Evolutionary conservation across 2,113 vertebrate species (phyloP).

Genomic region (Clupea harengus): DNA sequence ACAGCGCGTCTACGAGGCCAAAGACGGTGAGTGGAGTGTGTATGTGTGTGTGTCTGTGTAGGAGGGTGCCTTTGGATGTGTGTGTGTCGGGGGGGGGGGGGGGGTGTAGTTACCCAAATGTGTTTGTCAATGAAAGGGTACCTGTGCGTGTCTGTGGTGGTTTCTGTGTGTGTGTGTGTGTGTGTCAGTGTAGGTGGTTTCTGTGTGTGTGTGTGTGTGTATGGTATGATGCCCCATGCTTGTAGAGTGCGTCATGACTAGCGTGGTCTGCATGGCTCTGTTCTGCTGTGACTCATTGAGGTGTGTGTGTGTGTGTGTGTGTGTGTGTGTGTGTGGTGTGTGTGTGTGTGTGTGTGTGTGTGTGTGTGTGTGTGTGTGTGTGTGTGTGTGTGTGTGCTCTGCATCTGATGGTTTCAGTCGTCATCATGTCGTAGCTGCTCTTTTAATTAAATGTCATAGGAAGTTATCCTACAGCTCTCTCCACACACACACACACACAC

Average conservation of each 20-base stretch:
- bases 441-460: conserved; percentile 5
- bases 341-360: conserved; percentile 9
- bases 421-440: neutral
- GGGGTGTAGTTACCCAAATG: neutral
- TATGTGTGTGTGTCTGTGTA: neutral
- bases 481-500: neutral
- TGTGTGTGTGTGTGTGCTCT: neutral
- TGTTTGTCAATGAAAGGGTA: neutral
- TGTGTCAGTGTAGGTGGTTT: neutral
- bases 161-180: neutral
- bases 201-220: neutral
- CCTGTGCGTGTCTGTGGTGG: neutral
- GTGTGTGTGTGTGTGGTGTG: neutral
- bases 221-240: no score
- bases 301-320: conserved; percentile 3
- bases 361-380: conserved; percentile 3
- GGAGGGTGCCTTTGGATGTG: neutral
- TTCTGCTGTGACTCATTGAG: neutral
- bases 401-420: neutral
- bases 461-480: neutral
- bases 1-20: conserved; percentile 74
- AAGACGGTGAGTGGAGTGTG: conserved; percentile 75
- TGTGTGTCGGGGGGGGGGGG: neutral
- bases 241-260: no score
- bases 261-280: no score